Percentiles rank a stretch among this genome's conserved stretches.
These are phyloP conservation scores for Hyphantria cunea DNA, from an alignment of 1,140 invertebrate genomes.

Conservation along the genomic window DNA sequence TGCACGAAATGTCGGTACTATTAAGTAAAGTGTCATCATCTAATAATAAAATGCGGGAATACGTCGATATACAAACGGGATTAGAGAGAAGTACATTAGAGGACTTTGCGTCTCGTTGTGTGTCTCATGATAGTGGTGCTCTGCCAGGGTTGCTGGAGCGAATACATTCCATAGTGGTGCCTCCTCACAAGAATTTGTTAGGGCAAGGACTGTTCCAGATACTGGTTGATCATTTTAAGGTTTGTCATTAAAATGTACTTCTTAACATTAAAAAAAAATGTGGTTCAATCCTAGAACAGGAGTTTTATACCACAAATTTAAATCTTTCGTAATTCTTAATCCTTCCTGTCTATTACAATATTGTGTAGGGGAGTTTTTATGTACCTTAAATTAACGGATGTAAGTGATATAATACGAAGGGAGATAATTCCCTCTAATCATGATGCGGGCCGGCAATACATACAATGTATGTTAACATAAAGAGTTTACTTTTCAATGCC, in stretches of 20 bases:
- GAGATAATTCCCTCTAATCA: not conserved
- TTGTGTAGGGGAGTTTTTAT: too few relatives aligned
- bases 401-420: not conserved
- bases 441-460: constrained; percentile 14
- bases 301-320: too few relatives aligned
- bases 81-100: constrained; percentile 85
- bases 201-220: constrained; percentile 75
- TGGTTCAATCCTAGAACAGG: too few relatives aligned
- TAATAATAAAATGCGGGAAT: constrained; percentile 82
- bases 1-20: constrained; percentile 83
- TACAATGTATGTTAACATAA: constrained; percentile 8
- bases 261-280: too few relatives aligned
- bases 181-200: constrained; percentile 65
- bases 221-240: constrained; percentile 79
- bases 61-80: constrained; percentile 75
- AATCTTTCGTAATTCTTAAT: too few relatives aligned
- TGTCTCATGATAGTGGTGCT: constrained; percentile 84
- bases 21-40: constrained; percentile 83
- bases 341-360: too few relatives aligned
- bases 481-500: constrained; percentile 24
- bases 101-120: constrained; percentile 85
- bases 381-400: not conserved
- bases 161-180: constrained; percentile 83
- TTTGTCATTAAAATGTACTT: constrained; percentile 44
- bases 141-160: constrained; percentile 85